These are phyloP conservation scores for Grapholita molesta DNA, from an alignment of 1,140 invertebrate species.

Conservation along the genomic window DNA sequence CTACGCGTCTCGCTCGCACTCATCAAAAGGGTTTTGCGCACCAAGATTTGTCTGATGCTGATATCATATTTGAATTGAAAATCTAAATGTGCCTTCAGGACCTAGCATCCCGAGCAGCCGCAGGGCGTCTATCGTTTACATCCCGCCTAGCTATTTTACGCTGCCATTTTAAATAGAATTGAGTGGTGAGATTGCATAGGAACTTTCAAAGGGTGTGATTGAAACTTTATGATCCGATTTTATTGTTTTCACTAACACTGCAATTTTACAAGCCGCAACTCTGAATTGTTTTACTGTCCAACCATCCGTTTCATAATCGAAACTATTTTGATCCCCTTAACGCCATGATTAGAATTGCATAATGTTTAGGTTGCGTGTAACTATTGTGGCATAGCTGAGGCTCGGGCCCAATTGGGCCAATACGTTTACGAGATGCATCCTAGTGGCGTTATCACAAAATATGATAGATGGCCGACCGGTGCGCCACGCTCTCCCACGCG, in stretches of 20 bases:
- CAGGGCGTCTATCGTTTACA: slow-evolving; percentile 58
- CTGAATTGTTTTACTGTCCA: slow-evolving; percentile 20
- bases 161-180: slow-evolving; percentile 63
- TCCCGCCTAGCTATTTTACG: slow-evolving; percentile 64
- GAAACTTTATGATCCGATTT: slow-evolving; percentile 57
- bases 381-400: slow-evolving; percentile 58
- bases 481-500: slow-evolving; percentile 72
- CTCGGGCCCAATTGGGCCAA: slow-evolving; percentile 54
- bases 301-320: slow-evolving; percentile 1
- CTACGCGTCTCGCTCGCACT: background rate
- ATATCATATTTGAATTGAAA: background rate
- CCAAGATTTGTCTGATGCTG: background rate
- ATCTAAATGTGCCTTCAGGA: background rate
- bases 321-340: slow-evolving; percentile 8
- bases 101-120: slow-evolving; percentile 34
- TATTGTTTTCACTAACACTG: slow-evolving; percentile 52
- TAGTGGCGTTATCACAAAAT: slow-evolving; percentile 76
- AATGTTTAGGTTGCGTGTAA: slow-evolving; percentile 27
- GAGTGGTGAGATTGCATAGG: slow-evolving; percentile 58
- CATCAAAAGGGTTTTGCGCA: background rate
- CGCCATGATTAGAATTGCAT: slow-evolving; percentile 14
- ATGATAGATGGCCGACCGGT: slow-evolving; percentile 72
- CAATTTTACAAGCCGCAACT: slow-evolving; percentile 37
- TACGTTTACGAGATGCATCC: slow-evolving; percentile 65
- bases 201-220: slow-evolving; percentile 51